Evolutionary conservation across 2,113 vertebrate species (phyloP).

Genomic region (Brachypodius melanocephalos): DNA sequence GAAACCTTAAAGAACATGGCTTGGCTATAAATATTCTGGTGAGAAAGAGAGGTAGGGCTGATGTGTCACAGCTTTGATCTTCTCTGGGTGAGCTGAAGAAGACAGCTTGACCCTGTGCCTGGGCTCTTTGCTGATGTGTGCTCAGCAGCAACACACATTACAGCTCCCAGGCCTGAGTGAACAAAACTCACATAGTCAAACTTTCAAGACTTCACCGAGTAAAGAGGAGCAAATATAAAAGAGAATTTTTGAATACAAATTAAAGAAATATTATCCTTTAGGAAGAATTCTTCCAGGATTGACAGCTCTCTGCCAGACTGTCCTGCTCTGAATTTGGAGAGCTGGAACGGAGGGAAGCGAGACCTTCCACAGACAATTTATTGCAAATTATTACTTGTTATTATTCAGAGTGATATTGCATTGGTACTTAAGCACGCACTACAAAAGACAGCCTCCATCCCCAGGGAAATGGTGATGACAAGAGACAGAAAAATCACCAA

Average conservation of each 20-base stretch:
- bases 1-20: background rate
- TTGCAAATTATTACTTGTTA: background rate
- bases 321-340: background rate
- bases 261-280: background rate
- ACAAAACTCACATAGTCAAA: background rate
- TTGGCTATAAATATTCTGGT: background rate
- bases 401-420: background rate
- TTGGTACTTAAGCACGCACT: background rate
- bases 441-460: background rate
- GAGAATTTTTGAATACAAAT: background rate
- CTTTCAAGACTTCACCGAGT: background rate
- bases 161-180: accelerated
- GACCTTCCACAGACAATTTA: background rate
- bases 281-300: background rate
- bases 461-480: background rate
- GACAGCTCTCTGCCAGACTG: background rate
- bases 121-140: background rate
- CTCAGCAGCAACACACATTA: background rate
- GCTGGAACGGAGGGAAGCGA: background rate
- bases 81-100: background rate
- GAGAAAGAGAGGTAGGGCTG: background rate
- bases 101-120: background rate
- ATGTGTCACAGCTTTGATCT: background rate
- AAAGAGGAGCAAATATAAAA: background rate
- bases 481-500: background rate